Evolutionary conservation across 1,140 invertebrate genomes (phyloP).

Genomic region (Eumaeus atala): DNA sequence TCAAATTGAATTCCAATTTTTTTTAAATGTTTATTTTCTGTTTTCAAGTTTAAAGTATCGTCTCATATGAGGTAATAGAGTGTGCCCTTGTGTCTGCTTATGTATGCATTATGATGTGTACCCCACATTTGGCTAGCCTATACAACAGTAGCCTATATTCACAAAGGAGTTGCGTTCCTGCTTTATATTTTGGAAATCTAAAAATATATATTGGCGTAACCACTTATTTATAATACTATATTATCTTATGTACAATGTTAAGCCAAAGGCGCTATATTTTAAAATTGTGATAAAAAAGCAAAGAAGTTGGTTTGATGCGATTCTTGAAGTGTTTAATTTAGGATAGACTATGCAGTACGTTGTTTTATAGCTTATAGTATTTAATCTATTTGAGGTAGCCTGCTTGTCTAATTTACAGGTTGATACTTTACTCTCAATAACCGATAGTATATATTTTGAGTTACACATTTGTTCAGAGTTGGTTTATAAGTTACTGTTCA

Average conservation of each 20-base stretch:
- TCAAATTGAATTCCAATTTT: too few species aligned
- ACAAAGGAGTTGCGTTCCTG: too few species aligned
- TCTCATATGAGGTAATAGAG: too few species aligned
- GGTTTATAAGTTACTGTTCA: too few species aligned
- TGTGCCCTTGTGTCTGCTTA: too few species aligned
- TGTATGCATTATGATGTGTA: too few species aligned
- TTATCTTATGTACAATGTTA: conserved; percentile 26
- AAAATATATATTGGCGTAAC: neutral
- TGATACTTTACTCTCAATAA: conserved; percentile 20
- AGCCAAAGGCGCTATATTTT: conserved; percentile 59
- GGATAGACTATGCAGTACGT: conserved; percentile 26
- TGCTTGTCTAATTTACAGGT: conserved; percentile 27
- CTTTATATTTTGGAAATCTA: too few species aligned
- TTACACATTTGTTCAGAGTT: too few species aligned
- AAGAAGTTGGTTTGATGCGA: conserved; percentile 39
- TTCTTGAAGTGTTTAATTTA: conserved; percentile 22
- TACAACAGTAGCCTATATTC: too few species aligned
- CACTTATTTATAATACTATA: conserved; percentile 12
- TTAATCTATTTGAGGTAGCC: conserved; percentile 28
- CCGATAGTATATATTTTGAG: neutral
- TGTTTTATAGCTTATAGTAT: conserved; percentile 22
- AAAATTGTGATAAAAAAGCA: conserved; percentile 54
- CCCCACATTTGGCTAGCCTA: too few species aligned
- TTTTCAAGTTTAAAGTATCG: too few species aligned
- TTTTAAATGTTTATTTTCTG: too few species aligned